Evolutionary conservation across 2,113 vertebrate species (phyloP), one percentile per base, ranked within the genome.

Genomic region (Ploceus nigricollis): DNA sequence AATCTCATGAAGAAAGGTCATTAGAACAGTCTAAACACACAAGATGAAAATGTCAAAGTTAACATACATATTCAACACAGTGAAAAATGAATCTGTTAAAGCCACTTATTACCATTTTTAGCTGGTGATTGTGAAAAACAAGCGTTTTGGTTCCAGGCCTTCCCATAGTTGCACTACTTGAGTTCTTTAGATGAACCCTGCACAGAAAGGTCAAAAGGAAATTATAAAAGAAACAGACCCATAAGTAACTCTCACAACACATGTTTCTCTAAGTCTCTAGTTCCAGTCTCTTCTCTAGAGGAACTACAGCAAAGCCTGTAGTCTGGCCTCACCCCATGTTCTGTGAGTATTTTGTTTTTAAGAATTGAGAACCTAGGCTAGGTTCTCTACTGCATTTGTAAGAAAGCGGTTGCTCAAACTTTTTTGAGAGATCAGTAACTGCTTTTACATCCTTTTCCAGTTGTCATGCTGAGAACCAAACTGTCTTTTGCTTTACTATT

Each of bases 101-200:
- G 17, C n/a, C n/a, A 72, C 24, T 58, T 66, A 68, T 61, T 97
- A 98, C 97, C 96, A 83, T 91, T 85, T 97, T 95, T 78, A 92
- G 56, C 47, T 57, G 96, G 37, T 50, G 85, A 60, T 39, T 90
- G 71, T 28, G 65, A 87, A 97, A 96, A 92, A 86, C 25, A 51
- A 65, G 70, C 28, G 73, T 95, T 95, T 78, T 95, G 35, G 83
- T 97, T 17, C 96, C 85, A n/a, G 98, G 96, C 72, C 97, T 98
- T 97, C 97, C 98, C 48, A 96, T 91, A 4, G 97, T 93, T 11
- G 89, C 54, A 96, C 94, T 63, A 98, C 90, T 61, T 25, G 56
- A 79, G 76, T 69, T 96, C 89, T 89, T 89, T 66, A 77, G 87
- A 87, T 65, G 96, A 94, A 89, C n/a, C 50, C 98, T 98, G 89